These are phyloP conservation scores for Cryptus viduatorius DNA, from an alignment of 2,888 invertebrate species.

Conservation along the genomic window DNA sequence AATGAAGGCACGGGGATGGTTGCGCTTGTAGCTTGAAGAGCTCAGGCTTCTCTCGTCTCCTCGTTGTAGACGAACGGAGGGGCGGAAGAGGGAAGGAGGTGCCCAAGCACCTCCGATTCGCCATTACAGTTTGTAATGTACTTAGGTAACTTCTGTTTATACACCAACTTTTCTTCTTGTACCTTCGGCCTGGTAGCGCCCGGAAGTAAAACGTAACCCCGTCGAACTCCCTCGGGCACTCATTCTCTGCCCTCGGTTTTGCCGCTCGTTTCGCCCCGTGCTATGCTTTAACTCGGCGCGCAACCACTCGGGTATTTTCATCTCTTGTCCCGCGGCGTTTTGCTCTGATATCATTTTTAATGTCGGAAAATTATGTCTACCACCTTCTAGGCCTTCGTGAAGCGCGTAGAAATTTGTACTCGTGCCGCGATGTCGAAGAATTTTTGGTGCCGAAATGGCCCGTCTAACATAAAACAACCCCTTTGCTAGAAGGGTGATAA, in stretches of 20 bases:
- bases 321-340: conserved; percentile 79
- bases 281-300: conserved; percentile 27
- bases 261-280: conserved; percentile 68
- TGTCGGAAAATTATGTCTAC: conserved; percentile 82
- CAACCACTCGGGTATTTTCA: conserved; percentile 75
- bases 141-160: conserved; percentile 85
- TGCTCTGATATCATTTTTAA: conserved; percentile 83
- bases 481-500: conserved; percentile 13
- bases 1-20: conserved; percentile 18
- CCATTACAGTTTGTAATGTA: conserved; percentile 85
- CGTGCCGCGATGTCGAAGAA: not conserved
- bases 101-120: conserved; percentile 80
- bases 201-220: conserved; percentile 62
- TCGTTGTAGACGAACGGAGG: conserved; percentile 73
- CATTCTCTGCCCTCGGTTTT: conserved; percentile 71
- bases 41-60: conserved; percentile 73
- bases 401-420: conserved; percentile 8
- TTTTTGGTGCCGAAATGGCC: conserved; percentile 17
- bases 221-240: conserved; percentile 64
- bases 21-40: conserved; percentile 72
- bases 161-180: conserved; percentile 82
- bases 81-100: not conserved
- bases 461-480: conserved; percentile 10
- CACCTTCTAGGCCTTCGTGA: conserved; percentile 64
- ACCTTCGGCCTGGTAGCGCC: conserved; percentile 27